Percentiles rank a stretch among this genome's conserved stretches.
phyloP scores from a whole-genome alignment of 2,888 invertebrate genomes.

The Salticus scenicus region DNA sequence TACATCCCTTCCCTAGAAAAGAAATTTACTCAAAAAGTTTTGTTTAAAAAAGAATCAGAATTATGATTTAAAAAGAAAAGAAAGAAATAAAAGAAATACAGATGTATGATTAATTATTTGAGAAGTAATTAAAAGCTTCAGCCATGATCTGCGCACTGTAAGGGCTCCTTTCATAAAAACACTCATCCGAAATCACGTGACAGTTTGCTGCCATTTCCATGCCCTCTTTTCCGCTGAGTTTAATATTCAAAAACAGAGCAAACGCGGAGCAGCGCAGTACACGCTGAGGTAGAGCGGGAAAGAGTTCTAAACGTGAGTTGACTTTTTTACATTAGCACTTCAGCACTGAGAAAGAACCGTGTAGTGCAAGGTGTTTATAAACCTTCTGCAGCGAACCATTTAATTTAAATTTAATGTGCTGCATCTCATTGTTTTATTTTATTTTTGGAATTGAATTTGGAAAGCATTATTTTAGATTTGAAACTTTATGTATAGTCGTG shows the following conservation, averaged over 20 bases:
- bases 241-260: slow-evolving; percentile 1
- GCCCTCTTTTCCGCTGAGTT: background rate
- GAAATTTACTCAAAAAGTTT: no score
- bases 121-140: no score
- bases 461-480: no score
- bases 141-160: no score
- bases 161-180: no score
- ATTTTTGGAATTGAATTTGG: no score
- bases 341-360: background rate
- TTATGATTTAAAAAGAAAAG: no score
- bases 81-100: no score
- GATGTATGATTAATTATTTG: no score
- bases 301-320: background rate
- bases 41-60: no score
- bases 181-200: background rate
- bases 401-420: background rate
- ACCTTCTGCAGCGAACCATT: background rate
- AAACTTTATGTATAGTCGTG: no score
- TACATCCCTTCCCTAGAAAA: no score
- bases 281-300: background rate
- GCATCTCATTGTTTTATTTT: background rate
- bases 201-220: background rate
- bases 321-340: background rate
- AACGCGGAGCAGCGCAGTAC: background rate
- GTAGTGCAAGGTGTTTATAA: background rate